A percentile compares a stretch with the other conserved stretches of the same genome.
Conservation (phyloP, 2,888 invertebrate species). For the Schrankia costaestrigalis region DNA sequence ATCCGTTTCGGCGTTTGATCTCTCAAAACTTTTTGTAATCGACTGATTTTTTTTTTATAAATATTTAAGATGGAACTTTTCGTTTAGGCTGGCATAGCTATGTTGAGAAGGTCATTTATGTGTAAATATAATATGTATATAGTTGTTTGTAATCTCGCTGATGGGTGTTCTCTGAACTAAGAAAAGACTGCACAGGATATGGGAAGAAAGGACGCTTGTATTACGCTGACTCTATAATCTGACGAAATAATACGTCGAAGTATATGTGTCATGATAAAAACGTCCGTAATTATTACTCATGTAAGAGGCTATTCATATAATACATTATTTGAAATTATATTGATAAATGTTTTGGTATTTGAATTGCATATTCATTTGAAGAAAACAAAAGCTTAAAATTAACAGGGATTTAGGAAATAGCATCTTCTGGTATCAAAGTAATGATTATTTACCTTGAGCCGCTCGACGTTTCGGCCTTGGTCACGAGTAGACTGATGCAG, state of each 20-base stretch:
- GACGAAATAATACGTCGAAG: too few relatives aligned
- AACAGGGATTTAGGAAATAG: too few relatives aligned
- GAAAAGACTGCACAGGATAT: conserved; percentile 37
- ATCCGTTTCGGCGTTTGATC: conserved; percentile 39
- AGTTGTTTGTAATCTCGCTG: conserved; percentile 28
- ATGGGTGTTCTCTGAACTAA: conserved; percentile 21
- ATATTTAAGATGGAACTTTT: conserved; percentile 24
- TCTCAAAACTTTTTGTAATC: conserved; percentile 49
- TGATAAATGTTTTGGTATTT: too few relatives aligned
- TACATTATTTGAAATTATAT: too few relatives aligned
- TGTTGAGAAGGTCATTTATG: conserved; percentile 28
- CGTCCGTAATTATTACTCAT: too few relatives aligned
- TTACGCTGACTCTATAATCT: conserved; percentile 19
- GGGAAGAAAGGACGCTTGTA: conserved; percentile 11
- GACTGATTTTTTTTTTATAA: conserved; percentile 64
- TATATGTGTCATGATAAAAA: too few relatives aligned
- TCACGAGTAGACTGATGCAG: too few relatives aligned
- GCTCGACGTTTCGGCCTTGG: too few relatives aligned
- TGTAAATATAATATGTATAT: conserved; percentile 50
- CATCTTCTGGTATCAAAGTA: too few relatives aligned
- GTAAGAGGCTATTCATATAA: neutral
- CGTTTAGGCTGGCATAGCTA: conserved; percentile 31
- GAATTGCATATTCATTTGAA: too few relatives aligned
- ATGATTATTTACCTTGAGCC: too few relatives aligned
- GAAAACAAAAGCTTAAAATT: too few relatives aligned